A percentile compares a stretch with the other conserved stretches of the same genome.
phyloP scores from a whole-genome alignment of 2,888 invertebrate genomes.

The Zhuqinia jingwanae region DNA sequence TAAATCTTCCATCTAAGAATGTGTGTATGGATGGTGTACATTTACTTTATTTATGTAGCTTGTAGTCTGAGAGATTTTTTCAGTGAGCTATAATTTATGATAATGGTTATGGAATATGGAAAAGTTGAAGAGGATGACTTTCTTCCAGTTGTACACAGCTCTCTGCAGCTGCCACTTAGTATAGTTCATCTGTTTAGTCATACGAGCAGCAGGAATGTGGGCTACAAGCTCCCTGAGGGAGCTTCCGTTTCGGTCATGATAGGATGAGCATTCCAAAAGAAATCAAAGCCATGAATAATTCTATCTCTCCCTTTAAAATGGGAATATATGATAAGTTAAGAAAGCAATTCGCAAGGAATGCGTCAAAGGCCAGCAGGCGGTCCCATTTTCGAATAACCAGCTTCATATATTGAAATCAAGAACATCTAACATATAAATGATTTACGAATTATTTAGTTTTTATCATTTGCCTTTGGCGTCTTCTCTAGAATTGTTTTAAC shows the following conservation, averaged over 20 bases:
- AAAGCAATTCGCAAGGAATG: constrained; percentile 28
- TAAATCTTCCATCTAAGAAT: neutral
- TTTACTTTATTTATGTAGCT: constrained; percentile 16
- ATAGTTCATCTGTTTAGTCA: too few relatives aligned
- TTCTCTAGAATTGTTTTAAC: constrained; percentile 3
- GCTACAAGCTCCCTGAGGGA: constrained; percentile 24
- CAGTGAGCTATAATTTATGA: constrained; percentile 35
- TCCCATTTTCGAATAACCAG: constrained; percentile 21
- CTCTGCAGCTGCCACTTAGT: too few relatives aligned
- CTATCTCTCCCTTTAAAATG: neutral
- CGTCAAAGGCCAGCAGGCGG: constrained; percentile 18
- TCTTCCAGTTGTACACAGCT: too few relatives aligned
- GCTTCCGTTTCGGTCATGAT: constrained; percentile 34
- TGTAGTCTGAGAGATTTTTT: constrained; percentile 18
- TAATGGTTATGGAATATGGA: constrained; percentile 56
- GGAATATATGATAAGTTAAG: constrained; percentile 18
- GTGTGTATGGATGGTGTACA: neutral
- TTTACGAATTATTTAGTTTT: constrained; percentile 47
- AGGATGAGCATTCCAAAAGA: constrained; percentile 21
- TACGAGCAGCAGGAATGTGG: too few relatives aligned
- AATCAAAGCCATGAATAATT: constrained; percentile 36
- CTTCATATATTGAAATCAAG: constrained; percentile 21
- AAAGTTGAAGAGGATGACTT: constrained; percentile 37
- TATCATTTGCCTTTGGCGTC: constrained; percentile 15
- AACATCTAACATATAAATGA: neutral